Evolutionary conservation across 2,888 invertebrate genomes (phyloP), one percentile per base, ranked within the genome.

Genomic region (Andrena minutula): DNA sequence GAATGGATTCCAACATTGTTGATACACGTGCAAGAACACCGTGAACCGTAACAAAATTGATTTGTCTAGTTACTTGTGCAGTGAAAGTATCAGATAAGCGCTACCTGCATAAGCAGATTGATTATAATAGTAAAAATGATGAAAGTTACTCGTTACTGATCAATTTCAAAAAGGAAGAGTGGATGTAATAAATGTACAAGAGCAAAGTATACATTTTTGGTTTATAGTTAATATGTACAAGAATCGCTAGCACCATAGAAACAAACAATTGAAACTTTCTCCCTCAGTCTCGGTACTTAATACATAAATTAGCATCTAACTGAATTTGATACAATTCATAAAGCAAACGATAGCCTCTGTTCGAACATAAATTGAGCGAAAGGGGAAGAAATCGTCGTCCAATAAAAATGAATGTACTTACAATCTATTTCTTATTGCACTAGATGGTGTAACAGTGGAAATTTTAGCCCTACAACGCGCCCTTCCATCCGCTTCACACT

Each of bases 171-270:
- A 26, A 2, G 12, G n/a, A 53, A 47, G 8, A 56, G 12, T 2
- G 53, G 20, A 41, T 28, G 12, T 16, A 65, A 84, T 76, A 85
- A 88, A 85, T 89, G 4, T 79, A 85, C 61, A 85, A 83, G 74
- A 79, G 20, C 51, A 47, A 51, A 23, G 26, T 81, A 70, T 83
- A 71, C 61, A 78, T 74, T 77, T 85, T 76, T 23, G 58, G 79
- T 79, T 76, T 73, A 58, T 51, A 28, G 49, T 66, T 84, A 83
- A 85, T 90, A 90, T 91, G 84, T 89, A 91, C 90, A 90, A 73
- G 63, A 76, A 70, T 77, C 63, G 16, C 63, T 73, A 70, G 56
- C 56, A 56, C 65, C 70, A 58, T 63, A 41, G 6, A 66, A 26
- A 76, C 69, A 41, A 70, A 28, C 64, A 41, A 77, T 69, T 47